Percentiles rank a stretch among this genome's conserved stretches.
These are phyloP conservation scores for Apoderus coryli DNA, from an alignment of 2,888 invertebrate genomes.

Conservation along the genomic window DNA sequence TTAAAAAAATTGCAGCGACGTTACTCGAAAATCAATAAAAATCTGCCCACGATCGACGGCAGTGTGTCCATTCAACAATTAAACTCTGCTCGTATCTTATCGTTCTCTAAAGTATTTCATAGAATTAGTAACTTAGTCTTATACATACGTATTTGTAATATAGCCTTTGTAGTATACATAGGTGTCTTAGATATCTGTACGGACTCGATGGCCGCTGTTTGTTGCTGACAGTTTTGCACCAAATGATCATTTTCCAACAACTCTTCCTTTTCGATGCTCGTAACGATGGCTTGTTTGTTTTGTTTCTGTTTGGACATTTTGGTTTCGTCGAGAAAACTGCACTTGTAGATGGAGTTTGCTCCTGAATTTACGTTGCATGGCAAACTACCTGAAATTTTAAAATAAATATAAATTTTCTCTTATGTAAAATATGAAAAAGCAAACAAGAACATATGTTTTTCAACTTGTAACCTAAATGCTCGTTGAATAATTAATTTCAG, in stretches of 20 bases:
- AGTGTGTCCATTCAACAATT: no score
- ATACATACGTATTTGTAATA: no score
- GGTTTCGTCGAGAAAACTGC: constrained; percentile 29
- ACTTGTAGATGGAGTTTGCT: constrained; percentile 20
- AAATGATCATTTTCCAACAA: constrained; percentile 27
- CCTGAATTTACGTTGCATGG: constrained; percentile 32
- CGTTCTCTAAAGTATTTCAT: no score
- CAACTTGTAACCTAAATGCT: no score
- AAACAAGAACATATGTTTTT: no score
- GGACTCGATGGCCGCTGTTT: constrained; percentile 13
- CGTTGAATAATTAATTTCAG: no score
- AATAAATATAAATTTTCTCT: constrained; percentile 1
- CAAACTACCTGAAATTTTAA: constrained; percentile 25
- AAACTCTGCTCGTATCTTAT: no score
- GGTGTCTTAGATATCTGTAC: constrained; percentile 13
- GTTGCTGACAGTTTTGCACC: constrained; percentile 23
- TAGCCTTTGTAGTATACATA: constrained; percentile 25
- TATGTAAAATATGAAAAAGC: no score
- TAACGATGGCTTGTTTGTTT: constrained; percentile 22
- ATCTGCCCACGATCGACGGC: no score
- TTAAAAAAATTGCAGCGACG: no score
- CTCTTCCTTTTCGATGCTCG: constrained; percentile 27
- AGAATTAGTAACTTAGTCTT: no score
- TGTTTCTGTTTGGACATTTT: constrained; percentile 21
- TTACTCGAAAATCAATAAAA: no score